phyloP scores from a whole-genome alignment of 1,140 invertebrate species.

The Carposina sasakii region DNA sequence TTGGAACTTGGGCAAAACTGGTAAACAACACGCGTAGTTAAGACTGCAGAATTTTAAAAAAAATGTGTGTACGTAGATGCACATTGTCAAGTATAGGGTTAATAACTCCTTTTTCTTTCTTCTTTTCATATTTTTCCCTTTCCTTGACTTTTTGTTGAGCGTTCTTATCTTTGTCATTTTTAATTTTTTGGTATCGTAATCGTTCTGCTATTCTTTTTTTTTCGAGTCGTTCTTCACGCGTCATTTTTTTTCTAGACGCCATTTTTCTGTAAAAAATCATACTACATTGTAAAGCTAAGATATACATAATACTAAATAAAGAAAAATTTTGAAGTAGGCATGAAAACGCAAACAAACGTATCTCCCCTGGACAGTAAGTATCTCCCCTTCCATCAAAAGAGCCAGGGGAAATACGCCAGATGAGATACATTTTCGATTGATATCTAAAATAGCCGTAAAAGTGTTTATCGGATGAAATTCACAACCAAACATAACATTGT shows the following conservation, averaged over 20 bases:
- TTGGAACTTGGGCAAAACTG: too few species aligned
- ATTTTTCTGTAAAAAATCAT: conserved; percentile 19
- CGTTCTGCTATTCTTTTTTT: conserved; percentile 26
- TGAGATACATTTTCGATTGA: conserved; percentile 14
- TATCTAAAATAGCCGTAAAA: conserved; percentile 18
- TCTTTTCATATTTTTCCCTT: conserved; percentile 19
- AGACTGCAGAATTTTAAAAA: too few species aligned
- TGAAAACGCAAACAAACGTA: conserved; percentile 15
- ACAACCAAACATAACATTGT: conserved; percentile 14
- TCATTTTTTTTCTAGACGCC: conserved; percentile 19
- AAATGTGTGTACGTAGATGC: too few species aligned
- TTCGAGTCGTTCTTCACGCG: conserved; percentile 20
- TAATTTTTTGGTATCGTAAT: conserved; percentile 25
- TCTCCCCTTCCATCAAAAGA: conserved; percentile 16
- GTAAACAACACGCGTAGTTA: too few species aligned
- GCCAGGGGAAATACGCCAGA: too few species aligned
- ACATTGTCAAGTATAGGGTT: too few species aligned
- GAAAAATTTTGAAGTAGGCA: conserved; percentile 13
- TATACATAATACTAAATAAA: too few species aligned
- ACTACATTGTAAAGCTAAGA: conserved; percentile 16
- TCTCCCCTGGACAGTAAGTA: conserved; percentile 16
- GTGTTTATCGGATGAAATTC: conserved; percentile 14
- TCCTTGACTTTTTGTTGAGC: conserved; percentile 21
- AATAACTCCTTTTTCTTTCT: conserved; percentile 22
- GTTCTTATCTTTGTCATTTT: conserved; percentile 24